A percentile compares a stretch with the other conserved stretches of the same genome.
phyloP scores from a whole-genome alignment of 2,113 vertebrate genomes.

The Lasiurus borealis region DNA sequence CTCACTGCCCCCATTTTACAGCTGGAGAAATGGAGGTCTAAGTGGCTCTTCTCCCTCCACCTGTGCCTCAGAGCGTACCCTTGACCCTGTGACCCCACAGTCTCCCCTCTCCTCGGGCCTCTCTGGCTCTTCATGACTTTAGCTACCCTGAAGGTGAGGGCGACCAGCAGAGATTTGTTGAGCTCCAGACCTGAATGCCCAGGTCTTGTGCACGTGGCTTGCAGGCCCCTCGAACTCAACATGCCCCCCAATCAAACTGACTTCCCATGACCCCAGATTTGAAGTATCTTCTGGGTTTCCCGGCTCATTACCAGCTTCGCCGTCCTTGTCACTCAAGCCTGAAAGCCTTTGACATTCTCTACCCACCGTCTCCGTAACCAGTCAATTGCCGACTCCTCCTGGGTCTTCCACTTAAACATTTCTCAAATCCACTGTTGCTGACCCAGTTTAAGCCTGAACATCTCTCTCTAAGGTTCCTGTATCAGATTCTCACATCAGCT shows the following conservation, averaged over 20 bases:
- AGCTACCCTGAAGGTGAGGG: rapidly evolving
- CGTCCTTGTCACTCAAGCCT: conserved; percentile 58
- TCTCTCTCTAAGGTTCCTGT: background rate
- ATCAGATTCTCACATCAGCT: background rate
- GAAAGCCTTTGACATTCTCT: background rate
- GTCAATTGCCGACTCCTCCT: background rate
- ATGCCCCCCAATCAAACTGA: background rate
- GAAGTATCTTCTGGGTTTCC: background rate
- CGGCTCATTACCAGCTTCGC: background rate
- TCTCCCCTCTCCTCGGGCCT: too few relatives aligned
- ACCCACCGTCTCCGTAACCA: rapidly evolving
- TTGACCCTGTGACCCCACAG: background rate
- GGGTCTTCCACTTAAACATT: background rate
- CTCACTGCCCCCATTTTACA: background rate
- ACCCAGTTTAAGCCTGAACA: background rate
- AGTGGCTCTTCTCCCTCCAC: background rate
- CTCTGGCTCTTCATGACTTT: background rate
- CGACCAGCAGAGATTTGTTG: background rate
- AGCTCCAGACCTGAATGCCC: background rate
- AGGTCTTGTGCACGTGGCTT: too few relatives aligned
- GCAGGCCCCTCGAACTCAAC: background rate
- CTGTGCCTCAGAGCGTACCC: background rate
- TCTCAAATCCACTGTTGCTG: background rate
- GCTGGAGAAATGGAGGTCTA: background rate
- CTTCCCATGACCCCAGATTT: background rate